A percentile compares a stretch with the other conserved stretches of the same genome.
These are phyloP conservation scores for Ceratina japonica DNA, from an alignment of 1,140 invertebrate genomes.

Conservation along the genomic window DNA sequence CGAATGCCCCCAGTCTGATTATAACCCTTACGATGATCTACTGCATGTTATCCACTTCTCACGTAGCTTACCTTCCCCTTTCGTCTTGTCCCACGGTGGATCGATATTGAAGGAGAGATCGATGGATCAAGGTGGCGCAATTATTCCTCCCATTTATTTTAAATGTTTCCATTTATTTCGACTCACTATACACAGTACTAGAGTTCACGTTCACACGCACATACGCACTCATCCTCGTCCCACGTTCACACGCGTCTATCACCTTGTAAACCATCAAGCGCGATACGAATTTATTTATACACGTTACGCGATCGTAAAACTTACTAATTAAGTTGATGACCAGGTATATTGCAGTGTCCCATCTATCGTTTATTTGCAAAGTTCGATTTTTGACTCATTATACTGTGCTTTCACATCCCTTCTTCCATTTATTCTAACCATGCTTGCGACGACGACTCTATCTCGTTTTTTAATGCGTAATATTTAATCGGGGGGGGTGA, in stretches of 20 bases:
- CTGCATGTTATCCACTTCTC: no score
- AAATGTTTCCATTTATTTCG: constrained; percentile 77
- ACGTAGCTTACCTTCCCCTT: no score
- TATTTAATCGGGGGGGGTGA: constrained; percentile 61
- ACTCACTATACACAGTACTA: constrained; percentile 75
- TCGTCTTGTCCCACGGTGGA: no score
- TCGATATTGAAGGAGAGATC: background rate
- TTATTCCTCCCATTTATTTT: constrained; percentile 43
- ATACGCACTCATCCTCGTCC: constrained; percentile 41
- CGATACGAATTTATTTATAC: constrained; percentile 60
- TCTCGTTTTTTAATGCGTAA: constrained; percentile 62
- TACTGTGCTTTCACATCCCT: background rate
- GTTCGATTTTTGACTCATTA: constrained; percentile 14
- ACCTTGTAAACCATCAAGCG: constrained; percentile 52
- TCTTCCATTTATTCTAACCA: constrained; percentile 61
- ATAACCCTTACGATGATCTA: no score
- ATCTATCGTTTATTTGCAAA: constrained; percentile 72
- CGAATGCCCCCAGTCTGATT: no score
- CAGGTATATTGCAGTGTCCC: constrained; percentile 79
- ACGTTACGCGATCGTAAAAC: constrained; percentile 75
- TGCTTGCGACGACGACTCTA: constrained; percentile 65
- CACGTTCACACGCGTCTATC: constrained; percentile 51
- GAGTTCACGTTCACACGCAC: constrained; percentile 50
- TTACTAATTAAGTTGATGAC: constrained; percentile 77
- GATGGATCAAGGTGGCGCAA: background rate